Percentiles rank a stretch among this genome's conserved stretches.
Evolutionary conservation across 1,140 invertebrate genomes (phyloP).

Genomic region (Cylas formicarius): DNA sequence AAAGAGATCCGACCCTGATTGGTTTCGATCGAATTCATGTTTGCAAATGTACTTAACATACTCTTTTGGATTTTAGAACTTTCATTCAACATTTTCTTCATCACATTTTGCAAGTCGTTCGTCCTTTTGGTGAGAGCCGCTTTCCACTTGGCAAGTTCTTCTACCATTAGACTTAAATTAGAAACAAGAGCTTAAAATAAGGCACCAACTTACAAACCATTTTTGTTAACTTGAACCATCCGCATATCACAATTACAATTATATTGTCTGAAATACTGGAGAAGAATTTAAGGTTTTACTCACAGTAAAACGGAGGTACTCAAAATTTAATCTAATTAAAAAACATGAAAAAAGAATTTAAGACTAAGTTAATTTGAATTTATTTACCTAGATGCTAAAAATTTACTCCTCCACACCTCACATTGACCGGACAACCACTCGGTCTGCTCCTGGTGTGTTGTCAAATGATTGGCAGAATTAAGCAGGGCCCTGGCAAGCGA

Average conservation of each 20-base stretch:
- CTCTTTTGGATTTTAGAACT: slow-evolving; percentile 61
- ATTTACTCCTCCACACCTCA: slow-evolving; percentile 94
- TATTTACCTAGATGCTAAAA: slow-evolving; percentile 77
- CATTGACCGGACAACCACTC: slow-evolving; percentile 88
- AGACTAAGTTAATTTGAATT: not conserved
- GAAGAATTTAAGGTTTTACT: no score
- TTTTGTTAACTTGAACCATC: no score
- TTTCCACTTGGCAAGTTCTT: slow-evolving; percentile 81
- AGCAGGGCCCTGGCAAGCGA: slow-evolving; percentile 77
- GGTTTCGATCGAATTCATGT: slow-evolving; percentile 38
- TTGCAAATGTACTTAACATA: slow-evolving; percentile 62
- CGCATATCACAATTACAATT: no score
- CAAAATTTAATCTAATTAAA: no score
- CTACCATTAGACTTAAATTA: slow-evolving; percentile 71
- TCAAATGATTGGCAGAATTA: slow-evolving; percentile 74
- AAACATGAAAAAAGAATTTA: slow-evolving; percentile 3
- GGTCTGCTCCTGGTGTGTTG: slow-evolving; percentile 83
- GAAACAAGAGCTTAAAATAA: slow-evolving; percentile 21
- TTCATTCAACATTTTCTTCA: slow-evolving; percentile 69
- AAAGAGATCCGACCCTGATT: slow-evolving; percentile 32
- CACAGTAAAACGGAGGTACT: no score
- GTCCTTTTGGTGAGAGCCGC: slow-evolving; percentile 67
- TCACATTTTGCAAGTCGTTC: slow-evolving; percentile 64
- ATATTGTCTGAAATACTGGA: no score
- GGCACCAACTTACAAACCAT: no score